Evolutionary conservation across 2,113 vertebrate species (phyloP).

Genomic region (Pangasianodon gigas): DNA sequence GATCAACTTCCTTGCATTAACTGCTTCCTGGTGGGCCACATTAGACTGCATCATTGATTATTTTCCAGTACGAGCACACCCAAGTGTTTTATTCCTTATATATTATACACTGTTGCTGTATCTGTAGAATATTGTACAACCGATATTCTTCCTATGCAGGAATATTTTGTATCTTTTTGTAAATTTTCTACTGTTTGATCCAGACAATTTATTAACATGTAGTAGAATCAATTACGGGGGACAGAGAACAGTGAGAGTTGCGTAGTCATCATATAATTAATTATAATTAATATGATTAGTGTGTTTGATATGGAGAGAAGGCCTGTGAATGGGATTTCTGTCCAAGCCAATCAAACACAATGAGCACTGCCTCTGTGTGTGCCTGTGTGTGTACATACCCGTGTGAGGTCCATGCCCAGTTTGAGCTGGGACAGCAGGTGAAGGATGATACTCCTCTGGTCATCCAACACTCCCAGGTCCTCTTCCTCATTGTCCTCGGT

Average conservation of each 20-base stretch:
- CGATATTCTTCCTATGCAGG: not conserved
- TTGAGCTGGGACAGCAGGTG: slow-evolving; percentile 92
- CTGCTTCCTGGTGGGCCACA: too few species aligned
- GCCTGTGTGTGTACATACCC: slow-evolving; percentile 66
- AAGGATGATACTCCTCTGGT: slow-evolving; percentile 85
- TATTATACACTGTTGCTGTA: slow-evolving; percentile 5
- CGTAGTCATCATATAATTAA: too few species aligned
- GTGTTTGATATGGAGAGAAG: not conserved
- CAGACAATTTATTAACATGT: not conserved
- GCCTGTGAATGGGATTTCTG: not conserved
- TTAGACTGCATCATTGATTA: not conserved
- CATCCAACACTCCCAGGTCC: slow-evolving; percentile 83
- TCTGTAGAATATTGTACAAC: slow-evolving; percentile 7
- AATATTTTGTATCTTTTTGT: not conserved
- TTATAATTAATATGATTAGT: not conserved
- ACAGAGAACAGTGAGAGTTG: not conserved
- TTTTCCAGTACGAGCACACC: not conserved
- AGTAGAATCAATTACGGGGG: not conserved
- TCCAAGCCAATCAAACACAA: not conserved
- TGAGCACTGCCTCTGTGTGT: not conserved
- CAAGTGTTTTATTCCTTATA: not conserved
- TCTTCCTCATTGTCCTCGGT: slow-evolving; percentile 86
- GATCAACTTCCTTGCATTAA: not conserved
- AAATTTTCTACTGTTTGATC: not conserved
- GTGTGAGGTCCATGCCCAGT: slow-evolving; percentile 91